Percentiles rank a stretch among this genome's conserved stretches.
Evolutionary conservation across 2,113 vertebrate species (phyloP).

Genomic region (Thamnaconus septentrionalis): DNA sequence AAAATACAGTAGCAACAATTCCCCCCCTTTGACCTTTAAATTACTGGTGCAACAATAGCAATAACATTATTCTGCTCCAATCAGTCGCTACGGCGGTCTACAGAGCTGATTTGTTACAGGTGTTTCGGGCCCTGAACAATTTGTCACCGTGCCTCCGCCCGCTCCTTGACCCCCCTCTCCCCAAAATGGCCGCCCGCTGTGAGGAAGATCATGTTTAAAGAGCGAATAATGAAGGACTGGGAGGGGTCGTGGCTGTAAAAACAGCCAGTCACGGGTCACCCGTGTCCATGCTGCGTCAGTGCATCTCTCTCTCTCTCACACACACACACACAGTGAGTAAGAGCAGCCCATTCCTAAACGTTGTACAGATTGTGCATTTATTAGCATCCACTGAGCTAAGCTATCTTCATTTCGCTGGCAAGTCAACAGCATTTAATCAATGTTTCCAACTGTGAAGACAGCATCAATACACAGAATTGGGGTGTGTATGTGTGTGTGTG

Average conservation of each 20-base stretch:
- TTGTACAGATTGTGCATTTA: background rate
- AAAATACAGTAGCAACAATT: too few relatives aligned
- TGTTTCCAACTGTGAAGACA: slow-evolving; percentile 17
- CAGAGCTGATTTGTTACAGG: background rate
- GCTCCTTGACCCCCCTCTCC: background rate
- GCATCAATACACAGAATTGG: background rate
- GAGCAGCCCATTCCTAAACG: background rate
- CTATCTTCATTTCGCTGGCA: slow-evolving; percentile 7
- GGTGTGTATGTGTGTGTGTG: background rate
- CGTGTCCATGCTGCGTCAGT: slow-evolving; percentile 2
- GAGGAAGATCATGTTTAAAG: slow-evolving; percentile 32
- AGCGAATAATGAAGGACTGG: slow-evolving; percentile 6
- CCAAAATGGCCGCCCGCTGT: slow-evolving; percentile 19
- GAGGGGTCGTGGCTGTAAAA: slow-evolving; percentile 24
- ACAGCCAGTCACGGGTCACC: slow-evolving; percentile 19
- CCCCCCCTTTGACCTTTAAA: too few relatives aligned
- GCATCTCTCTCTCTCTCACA: background rate
- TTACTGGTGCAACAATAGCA: too few relatives aligned
- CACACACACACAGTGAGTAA: background rate
- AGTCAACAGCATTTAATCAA: slow-evolving; percentile 31
- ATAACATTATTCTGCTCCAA: too few relatives aligned
- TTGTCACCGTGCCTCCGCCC: background rate
- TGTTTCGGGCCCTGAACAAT: slow-evolving; percentile 3
- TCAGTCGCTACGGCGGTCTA: background rate
- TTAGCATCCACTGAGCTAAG: slow-evolving; percentile 15